These are phyloP conservation scores for Nasonia longicornis DNA, from an alignment of 1,140 invertebrate species.

Conservation along the genomic window DNA sequence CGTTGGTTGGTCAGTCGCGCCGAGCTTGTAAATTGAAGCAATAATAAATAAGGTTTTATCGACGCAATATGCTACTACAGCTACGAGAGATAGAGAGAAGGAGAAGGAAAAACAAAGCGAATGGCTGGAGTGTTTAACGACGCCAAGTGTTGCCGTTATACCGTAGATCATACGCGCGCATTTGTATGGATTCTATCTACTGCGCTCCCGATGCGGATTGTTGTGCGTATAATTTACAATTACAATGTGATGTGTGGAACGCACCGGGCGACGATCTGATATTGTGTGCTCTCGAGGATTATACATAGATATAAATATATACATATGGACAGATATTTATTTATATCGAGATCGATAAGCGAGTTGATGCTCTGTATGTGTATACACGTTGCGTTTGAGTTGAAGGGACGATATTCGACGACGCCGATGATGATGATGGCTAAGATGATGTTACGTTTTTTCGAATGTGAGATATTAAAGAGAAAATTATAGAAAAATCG, in stretches of 20 bases:
- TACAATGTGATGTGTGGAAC: not conserved
- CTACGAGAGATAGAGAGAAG: not conserved
- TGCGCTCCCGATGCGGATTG: not conserved
- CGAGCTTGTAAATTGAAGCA: slow-evolving; percentile 63
- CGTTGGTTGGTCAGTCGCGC: slow-evolving; percentile 39
- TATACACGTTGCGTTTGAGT: slow-evolving; percentile 26
- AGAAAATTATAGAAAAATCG: not conserved
- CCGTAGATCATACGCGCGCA: not conserved
- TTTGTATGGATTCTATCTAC: not conserved
- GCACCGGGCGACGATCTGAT: not conserved
- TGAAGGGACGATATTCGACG: slow-evolving; percentile 52
- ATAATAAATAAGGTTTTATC: slow-evolving; percentile 59
- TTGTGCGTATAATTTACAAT: slow-evolving; percentile 20
- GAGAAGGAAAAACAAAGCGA: not conserved
- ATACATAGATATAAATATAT: slow-evolving; percentile 40
- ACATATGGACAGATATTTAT: slow-evolving; percentile 60
- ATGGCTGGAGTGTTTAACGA: not conserved
- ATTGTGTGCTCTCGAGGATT: not conserved
- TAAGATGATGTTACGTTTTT: slow-evolving; percentile 51
- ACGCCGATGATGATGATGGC: not conserved
- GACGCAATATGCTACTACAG: slow-evolving; percentile 33
- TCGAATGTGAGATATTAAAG: slow-evolving; percentile 46
- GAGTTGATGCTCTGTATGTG: slow-evolving; percentile 58
- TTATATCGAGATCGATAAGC: slow-evolving; percentile 54
- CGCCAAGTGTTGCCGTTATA: not conserved